phyloP scores from a whole-genome alignment of 1,140 invertebrate genomes.

The Patella vulgata region DNA sequence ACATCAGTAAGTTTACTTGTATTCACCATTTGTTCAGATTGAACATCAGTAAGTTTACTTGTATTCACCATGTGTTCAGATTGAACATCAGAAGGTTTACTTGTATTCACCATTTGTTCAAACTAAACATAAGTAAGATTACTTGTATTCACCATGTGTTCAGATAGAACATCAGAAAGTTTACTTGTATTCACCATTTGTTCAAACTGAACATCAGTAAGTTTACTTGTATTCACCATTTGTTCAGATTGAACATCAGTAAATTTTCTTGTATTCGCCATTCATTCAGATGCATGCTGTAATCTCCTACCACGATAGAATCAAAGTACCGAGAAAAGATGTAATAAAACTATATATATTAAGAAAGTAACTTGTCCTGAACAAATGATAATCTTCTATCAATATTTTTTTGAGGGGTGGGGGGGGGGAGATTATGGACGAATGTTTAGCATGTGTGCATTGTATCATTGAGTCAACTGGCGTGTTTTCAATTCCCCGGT shows the following conservation, averaged over 20 bases:
- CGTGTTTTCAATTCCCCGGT: too few relatives aligned
- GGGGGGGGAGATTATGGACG: too few relatives aligned
- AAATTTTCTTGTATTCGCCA: neutral
- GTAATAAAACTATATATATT: too few relatives aligned
- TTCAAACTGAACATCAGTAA: neutral
- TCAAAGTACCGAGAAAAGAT: neutral
- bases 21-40: conserved; percentile 51
- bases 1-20: conserved; percentile 65
- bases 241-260: neutral
- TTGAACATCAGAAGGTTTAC: conserved; percentile 67
- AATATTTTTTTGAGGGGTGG: too few relatives aligned
- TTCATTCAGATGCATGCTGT: neutral
- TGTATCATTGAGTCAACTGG: too few relatives aligned
- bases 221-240: neutral
- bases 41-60: conserved; percentile 67
- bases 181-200: neutral
- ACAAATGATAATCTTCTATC: too few relatives aligned
- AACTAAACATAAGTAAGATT: conserved; percentile 67
- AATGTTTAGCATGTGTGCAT: too few relatives aligned
- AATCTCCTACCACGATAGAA: neutral
- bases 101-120: conserved; percentile 41
- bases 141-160: neutral
- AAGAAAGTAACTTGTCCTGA: too few relatives aligned
- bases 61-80: conserved; percentile 45
- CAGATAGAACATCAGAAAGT: neutral